phyloP scores from a whole-genome alignment of 1,140 invertebrate genomes.

The Agraylea sexmaculata region DNA sequence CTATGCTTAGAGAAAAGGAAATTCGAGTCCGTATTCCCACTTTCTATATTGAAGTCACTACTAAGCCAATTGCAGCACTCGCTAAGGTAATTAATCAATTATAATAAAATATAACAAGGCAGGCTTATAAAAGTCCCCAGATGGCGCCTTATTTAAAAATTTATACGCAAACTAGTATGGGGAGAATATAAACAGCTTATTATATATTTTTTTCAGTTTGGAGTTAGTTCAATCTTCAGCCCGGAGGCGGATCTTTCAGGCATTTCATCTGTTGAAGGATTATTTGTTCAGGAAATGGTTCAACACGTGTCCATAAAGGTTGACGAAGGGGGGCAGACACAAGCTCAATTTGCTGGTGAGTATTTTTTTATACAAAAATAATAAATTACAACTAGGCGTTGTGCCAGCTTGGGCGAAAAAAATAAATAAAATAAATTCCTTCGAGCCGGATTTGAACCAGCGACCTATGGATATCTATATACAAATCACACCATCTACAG shows the following conservation, averaged over 20 bases:
- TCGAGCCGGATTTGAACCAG: conserved; percentile 52
- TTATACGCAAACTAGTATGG: neutral
- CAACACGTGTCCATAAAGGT: conserved; percentile 48
- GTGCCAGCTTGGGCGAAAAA: no score
- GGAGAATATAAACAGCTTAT: neutral
- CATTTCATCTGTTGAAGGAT: conserved; percentile 40
- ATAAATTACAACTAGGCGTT: no score
- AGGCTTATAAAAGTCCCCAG: neutral
- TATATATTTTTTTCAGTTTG: conserved; percentile 35
- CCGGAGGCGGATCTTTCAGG: conserved; percentile 42
- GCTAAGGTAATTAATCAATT: conserved; percentile 33
- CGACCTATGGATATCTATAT: conserved; percentile 36
- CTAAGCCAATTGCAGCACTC: conserved; percentile 36
- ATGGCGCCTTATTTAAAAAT: neutral
- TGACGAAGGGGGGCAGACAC: conserved; percentile 28
- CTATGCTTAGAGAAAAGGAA: conserved; percentile 28
- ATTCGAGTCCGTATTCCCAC: conserved; percentile 32
- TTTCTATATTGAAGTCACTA: conserved; percentile 38
- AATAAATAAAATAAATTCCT: conserved; percentile 30
- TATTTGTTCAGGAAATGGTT: conserved; percentile 48
- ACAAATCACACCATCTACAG: conserved; percentile 46
- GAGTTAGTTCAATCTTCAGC: conserved; percentile 44
- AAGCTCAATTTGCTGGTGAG: conserved; percentile 28
- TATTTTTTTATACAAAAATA: neutral
- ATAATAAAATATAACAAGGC: neutral